Base-by-base conservation (phyloP, 2,888 invertebrate genomes). In the Abrostola tripartita region DNA sequence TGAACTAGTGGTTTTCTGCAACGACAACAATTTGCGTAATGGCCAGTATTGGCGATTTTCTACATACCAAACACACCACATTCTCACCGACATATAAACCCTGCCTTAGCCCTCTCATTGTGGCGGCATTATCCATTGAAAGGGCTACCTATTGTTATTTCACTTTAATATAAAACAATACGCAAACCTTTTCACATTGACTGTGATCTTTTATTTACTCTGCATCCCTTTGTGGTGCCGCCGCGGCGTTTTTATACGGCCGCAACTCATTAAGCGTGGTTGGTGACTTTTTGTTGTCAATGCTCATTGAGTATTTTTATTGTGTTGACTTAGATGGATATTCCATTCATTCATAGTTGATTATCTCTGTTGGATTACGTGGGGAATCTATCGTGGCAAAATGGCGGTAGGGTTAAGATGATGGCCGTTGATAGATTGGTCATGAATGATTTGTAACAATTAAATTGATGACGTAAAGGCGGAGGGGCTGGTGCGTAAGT, bases 91-190 rank as follows among this genome's bases (percentile, higher is more conserved):
- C 88, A 90, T 92, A 85, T 86, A 85, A 82, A 24, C 90, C 82
- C 1, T 38, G 67, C 74, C 62, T 83, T 77, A 85, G 57, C 42
- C 52, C 81, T 76, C 85, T 92, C 90, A 92, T 93, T 94, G 93
- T 93, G 93, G 90, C 93, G 94, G 94, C 93, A 85, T 86, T 85
- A 85, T 74, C 92, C 93, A 93, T 93, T 94, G 94, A 94, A 93
- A 81, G 88, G 85, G 90, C 94, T 93, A 93, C 94, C 94, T 94
- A 94, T 94, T 94, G 94, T 94, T 94, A 81, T 93, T 92, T 93
- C 94, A 92, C 85, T 91, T 93, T 91, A 90, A 91, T 93, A 93
- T 93, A 94, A 94, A 92, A 94, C 94, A 94, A 94, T 94, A 92
- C 91, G 88, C 90, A 86, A 88, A 88, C 88, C 87, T 90, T 89